A percentile compares a stretch with the other conserved stretches of the same genome.
These are phyloP conservation scores for Aptenodytes forsteri DNA, from an alignment of 2,113 vertebrate species.

Conservation along the genomic window DNA sequence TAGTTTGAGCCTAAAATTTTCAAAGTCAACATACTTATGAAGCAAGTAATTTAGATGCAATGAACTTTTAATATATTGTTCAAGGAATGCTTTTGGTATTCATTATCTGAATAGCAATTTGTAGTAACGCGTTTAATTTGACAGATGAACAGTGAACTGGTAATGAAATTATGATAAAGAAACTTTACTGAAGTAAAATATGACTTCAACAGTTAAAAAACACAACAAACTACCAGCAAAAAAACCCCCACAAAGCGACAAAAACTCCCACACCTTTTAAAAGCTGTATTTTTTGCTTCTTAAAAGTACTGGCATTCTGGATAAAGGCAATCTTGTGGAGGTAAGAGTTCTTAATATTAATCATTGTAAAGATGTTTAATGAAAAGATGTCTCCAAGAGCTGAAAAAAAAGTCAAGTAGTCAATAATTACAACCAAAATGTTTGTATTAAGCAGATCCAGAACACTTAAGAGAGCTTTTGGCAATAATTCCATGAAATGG, in stretches of 20 bases:
- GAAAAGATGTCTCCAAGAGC: background rate
- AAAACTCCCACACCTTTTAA: background rate
- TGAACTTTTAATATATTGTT: background rate
- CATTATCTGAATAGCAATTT: background rate
- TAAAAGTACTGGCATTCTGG: background rate
- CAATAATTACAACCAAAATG: background rate
- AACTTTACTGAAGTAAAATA: background rate
- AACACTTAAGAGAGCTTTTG: background rate
- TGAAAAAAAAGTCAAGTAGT: background rate
- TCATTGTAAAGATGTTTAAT: background rate
- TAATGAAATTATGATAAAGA: background rate
- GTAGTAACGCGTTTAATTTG: background rate
- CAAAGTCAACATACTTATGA: background rate
- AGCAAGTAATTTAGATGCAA: background rate
- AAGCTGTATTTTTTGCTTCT: background rate
- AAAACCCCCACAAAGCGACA: background rate
- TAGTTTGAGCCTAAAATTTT: background rate
- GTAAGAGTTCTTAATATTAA: background rate
- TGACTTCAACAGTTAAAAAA: background rate
- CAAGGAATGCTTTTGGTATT: background rate
- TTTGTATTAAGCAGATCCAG: background rate
- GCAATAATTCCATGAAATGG: background rate
- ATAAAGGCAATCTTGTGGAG: background rate
- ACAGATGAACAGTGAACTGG: background rate
- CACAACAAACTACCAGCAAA: background rate